Percentiles rank a stretch among this genome's conserved stretches.
These are phyloP conservation scores for Sparus aurata DNA, from an alignment of 2,797 vertebrate genomes.

Conservation along the genomic window DNA sequence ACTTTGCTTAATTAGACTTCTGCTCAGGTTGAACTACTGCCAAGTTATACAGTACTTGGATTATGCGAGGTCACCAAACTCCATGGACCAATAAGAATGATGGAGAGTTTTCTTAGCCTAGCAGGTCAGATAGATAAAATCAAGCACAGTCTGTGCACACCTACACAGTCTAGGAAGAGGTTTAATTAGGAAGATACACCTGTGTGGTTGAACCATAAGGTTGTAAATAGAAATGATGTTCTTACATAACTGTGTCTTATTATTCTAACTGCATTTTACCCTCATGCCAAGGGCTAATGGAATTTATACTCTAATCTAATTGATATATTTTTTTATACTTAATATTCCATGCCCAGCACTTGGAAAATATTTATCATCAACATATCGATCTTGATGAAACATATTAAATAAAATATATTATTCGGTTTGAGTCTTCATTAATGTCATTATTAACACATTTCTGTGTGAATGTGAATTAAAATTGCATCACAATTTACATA, in stretches of 20 bases:
- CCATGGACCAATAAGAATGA: background rate
- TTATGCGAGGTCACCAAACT: background rate
- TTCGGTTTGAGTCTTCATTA: background rate
- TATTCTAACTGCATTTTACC: background rate
- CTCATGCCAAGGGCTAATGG: background rate
- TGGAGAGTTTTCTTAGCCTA: background rate
- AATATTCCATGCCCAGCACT: background rate
- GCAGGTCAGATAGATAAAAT: background rate
- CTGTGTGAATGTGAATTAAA: background rate
- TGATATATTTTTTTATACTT: background rate
- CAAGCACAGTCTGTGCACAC: background rate
- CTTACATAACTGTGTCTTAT: background rate
- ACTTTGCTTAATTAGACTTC: background rate
- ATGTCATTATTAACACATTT: background rate
- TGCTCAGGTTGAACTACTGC: background rate
- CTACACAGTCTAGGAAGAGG: background rate
- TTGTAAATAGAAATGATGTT: background rate
- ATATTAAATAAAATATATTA: background rate
- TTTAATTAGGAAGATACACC: conserved; percentile 14
- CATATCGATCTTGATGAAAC: background rate
- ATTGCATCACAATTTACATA: background rate
- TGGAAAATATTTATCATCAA: background rate
- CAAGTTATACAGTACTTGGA: background rate
- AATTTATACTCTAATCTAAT: background rate
- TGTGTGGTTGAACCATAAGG: background rate